A percentile compares a stretch with the other conserved stretches of the same genome.
These are phyloP conservation scores for Actenoides hombroni DNA, from an alignment of 2,113 vertebrate species.

Conservation along the genomic window DNA sequence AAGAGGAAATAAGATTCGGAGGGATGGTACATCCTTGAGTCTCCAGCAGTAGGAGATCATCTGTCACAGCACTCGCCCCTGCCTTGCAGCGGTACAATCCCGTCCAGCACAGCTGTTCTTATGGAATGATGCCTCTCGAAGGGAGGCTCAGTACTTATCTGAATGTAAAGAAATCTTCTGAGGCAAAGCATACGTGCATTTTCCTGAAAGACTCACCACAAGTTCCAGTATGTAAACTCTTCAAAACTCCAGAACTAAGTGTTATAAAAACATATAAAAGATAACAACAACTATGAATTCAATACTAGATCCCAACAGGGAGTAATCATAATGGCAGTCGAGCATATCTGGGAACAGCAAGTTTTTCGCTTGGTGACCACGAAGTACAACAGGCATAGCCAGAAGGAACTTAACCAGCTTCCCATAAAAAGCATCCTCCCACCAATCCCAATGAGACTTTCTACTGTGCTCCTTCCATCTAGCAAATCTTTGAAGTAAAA, in stretches of 20 bases:
- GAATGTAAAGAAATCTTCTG: neutral
- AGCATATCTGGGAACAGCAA: neutral
- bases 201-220: neutral
- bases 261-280: neutral
- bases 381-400: neutral
- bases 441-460: neutral
- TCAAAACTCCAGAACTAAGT: neutral
- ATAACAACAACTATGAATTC: neutral
- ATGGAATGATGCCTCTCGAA: neutral
- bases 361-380: neutral
- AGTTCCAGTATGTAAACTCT: neutral
- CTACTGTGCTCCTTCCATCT: rapidly evolving
- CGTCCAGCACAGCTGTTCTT: neutral
- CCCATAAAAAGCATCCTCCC: neutral
- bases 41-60: neutral
- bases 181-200: neutral
- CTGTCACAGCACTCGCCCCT: neutral
- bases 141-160: neutral
- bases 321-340: neutral
- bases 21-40: neutral
- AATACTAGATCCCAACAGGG: neutral
- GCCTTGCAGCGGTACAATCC: neutral
- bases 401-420: neutral
- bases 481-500: neutral
- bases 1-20: neutral